phyloP scores from a whole-genome alignment of 2,113 vertebrate species.

The Lucifuga dentata region DNA sequence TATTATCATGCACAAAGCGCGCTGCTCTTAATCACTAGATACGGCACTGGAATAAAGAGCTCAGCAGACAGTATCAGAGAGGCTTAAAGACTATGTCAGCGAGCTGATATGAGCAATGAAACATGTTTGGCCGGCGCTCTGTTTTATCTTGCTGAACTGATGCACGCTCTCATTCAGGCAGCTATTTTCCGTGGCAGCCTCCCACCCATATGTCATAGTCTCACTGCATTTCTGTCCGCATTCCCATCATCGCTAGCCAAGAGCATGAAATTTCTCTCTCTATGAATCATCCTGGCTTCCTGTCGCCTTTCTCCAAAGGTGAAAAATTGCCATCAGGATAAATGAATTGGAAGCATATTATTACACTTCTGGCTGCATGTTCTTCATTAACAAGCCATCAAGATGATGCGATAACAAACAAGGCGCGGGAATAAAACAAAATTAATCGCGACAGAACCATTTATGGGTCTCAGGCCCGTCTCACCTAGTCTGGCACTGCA shows the following conservation, averaged over 20 bases:
- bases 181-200: slow-evolving; percentile 15
- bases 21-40: neutral
- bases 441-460: neutral
- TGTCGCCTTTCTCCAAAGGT: slow-evolving; percentile 38
- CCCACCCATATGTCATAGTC: slow-evolving; percentile 41
- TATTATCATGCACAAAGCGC: slow-evolving; percentile 7
- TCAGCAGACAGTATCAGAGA: slow-evolving; percentile 1
- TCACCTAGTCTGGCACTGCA: neutral
- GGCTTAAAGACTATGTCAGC: slow-evolving; percentile 15
- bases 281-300: slow-evolving; percentile 55
- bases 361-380: slow-evolving; percentile 22
- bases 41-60: slow-evolving; percentile 18
- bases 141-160: slow-evolving; percentile 44
- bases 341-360: slow-evolving; percentile 37
- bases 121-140: slow-evolving; percentile 14
- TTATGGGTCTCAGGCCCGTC: neutral
- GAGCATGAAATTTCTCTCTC: slow-evolving; percentile 46
- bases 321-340: slow-evolving; percentile 47
- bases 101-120: slow-evolving; percentile 5
- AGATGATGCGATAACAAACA: slow-evolving; percentile 52
- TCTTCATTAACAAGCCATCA: slow-evolving; percentile 45
- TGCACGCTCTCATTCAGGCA: slow-evolving; percentile 31
- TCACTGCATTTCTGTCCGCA: slow-evolving; percentile 26
- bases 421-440: slow-evolving; percentile 20
- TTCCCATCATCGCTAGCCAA: slow-evolving; percentile 33